phyloP scores from a whole-genome alignment of 2,797 vertebrate species.

The Forpus xanthops region DNA sequence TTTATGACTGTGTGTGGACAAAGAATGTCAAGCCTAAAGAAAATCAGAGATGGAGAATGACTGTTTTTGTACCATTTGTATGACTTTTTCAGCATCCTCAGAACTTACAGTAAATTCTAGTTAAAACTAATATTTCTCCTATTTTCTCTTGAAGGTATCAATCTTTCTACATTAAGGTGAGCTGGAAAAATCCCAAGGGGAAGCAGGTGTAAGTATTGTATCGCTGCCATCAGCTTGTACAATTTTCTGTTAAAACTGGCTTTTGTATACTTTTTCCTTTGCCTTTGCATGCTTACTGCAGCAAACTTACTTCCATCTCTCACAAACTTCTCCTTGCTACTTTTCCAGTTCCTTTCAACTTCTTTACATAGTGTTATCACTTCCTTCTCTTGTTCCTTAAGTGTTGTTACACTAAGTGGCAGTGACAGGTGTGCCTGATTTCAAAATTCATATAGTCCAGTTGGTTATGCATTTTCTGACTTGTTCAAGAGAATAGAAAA shows the following conservation, averaged over 20 bases:
- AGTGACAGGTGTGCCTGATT: not conserved
- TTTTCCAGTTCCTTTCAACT: not conserved
- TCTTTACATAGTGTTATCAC: not conserved
- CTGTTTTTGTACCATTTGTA: not conserved
- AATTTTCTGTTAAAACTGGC: not conserved
- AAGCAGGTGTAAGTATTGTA: not conserved
- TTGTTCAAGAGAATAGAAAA: not conserved
- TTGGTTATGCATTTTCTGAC: not conserved
- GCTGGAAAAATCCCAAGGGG: not conserved
- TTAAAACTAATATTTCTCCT: not conserved
- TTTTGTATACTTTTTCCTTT: not conserved
- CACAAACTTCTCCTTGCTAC: not conserved
- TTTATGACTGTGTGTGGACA: not conserved
- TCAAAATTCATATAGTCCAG: not conserved
- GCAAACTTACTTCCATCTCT: not conserved
- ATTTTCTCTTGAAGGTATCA: not conserved
- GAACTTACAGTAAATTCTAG: not conserved
- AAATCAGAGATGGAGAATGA: not conserved
- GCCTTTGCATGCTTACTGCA: not conserved
- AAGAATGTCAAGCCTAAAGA: not conserved
- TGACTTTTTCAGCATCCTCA: not conserved
- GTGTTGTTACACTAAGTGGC: not conserved
- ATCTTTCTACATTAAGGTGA: not conserved
- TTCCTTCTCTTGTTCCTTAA: not conserved
- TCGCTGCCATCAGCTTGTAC: not conserved